Evolutionary conservation across 1,140 invertebrate species (phyloP).

Genomic region (Tetragnatha versicolor): DNA sequence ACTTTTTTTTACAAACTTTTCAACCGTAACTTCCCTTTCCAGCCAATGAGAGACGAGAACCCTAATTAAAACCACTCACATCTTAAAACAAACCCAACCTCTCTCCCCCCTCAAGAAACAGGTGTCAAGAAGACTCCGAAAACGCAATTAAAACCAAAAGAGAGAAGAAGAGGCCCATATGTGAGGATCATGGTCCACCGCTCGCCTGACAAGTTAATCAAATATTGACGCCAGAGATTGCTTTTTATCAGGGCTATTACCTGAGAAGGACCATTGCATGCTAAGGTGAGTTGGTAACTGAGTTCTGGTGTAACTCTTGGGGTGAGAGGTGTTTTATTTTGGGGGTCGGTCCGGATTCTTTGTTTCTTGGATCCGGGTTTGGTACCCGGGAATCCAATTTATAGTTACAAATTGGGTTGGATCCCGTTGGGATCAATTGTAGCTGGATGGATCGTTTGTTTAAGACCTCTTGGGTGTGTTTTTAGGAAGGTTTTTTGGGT

Average conservation of each 20-base stretch:
- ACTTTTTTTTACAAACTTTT: no score
- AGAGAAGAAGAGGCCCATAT: background rate
- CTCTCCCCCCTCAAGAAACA: no score
- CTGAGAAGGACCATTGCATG: background rate
- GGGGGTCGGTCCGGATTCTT: background rate
- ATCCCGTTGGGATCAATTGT: background rate
- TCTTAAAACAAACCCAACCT: no score
- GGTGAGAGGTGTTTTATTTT: no score
- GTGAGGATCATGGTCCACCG: background rate
- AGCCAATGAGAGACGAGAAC: no score
- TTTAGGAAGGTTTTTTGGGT: no score
- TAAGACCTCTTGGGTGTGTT: background rate
- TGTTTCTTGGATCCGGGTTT: background rate
- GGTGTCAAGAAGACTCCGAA: slow-evolving; percentile 1
- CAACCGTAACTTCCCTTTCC: no score
- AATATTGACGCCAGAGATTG: slow-evolving; percentile 8
- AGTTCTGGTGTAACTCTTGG: background rate
- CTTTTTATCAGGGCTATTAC: background rate
- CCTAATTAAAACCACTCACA: no score
- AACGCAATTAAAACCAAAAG: background rate
- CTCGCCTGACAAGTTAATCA: slow-evolving; percentile 25
- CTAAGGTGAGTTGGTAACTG: background rate
- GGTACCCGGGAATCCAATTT: background rate
- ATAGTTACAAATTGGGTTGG: background rate
- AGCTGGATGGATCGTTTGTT: background rate